These are phyloP conservation scores for Enoplosus armatus DNA, from an alignment of 2,797 vertebrate genomes.

Conservation along the genomic window DNA sequence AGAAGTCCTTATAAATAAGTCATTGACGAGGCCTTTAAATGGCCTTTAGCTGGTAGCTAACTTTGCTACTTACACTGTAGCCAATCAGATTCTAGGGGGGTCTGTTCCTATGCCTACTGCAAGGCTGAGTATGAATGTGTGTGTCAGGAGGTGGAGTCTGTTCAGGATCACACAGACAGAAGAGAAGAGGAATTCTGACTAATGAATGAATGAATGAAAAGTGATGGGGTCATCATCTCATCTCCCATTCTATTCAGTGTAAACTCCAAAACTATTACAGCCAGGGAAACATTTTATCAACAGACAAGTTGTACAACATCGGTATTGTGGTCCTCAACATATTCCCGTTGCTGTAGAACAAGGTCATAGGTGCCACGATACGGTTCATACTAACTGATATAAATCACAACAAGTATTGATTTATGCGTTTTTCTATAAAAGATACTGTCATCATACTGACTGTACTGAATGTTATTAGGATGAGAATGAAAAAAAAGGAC, in stretches of 20 bases:
- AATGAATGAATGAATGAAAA: neutral
- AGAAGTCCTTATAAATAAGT: conserved; percentile 65
- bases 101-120: neutral
- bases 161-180: neutral
- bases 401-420: neutral
- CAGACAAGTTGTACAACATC: neutral
- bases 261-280: neutral
- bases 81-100: neutral
- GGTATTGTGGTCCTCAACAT: neutral
- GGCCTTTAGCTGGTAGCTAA: no score
- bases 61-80: no score
- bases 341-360: neutral
- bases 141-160: neutral
- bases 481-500: neutral
- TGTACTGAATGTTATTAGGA: neutral
- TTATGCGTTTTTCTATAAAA: conserved; percentile 3
- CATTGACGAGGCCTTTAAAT: conserved; percentile 41
- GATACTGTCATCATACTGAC: neutral
- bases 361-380: neutral
- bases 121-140: neutral
- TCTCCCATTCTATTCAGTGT: neutral
- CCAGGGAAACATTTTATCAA: neutral
- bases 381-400: neutral
- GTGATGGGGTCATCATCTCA: neutral
- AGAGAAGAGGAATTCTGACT: neutral